Evolutionary conservation across 2,113 vertebrate genomes (phyloP), one percentile per base, ranked within the genome.

Genomic region (Corythornis cristatus): DNA sequence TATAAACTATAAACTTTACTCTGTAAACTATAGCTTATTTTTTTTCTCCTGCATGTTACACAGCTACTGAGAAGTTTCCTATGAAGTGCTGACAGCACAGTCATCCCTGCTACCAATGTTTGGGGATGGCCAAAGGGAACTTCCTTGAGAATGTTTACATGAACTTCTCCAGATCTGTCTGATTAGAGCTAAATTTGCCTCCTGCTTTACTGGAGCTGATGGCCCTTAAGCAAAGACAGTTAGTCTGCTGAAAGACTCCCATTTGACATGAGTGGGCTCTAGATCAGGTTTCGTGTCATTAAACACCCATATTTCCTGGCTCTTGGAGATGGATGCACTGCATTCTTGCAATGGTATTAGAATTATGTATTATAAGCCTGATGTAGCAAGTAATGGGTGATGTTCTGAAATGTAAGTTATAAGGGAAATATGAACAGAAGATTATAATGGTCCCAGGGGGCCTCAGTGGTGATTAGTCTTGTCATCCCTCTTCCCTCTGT

Each of bases 211-310:
- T 83, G 25, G 56, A 86, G 42, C 61, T 46, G 71, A 66, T 78
- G 50, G 66, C 61, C 67, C 73, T 75, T 51, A 71, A 71, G 66
- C 72, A 56, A 86, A 95, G 72, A 61, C 40, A 16, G 5, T 82
- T 85, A 51, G 35, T 78, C 40, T 71, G 12, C 57, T 62, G 66
- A 71, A 83, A 89, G 57, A 62, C 50, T 83, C 57, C 67, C 57
- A 25, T 86, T 83, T 83, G 82, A 84, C 19, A 0, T 81, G 77
- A 84, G 87, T 84, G 60, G 51, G 62, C 80, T 79, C 85, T 86
- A 79, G 72, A 67, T 91, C 66, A 91, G 85, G 72, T 66, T 86
- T 79, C n/a, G 20, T 75, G 46, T 71, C 66, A 66, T 89, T 89
- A 83, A 79, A 61, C 56, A 79, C 67, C 62, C 72, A 17, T 57